These are phyloP conservation scores for Vicugna pacos DNA, from an alignment of 2,113 vertebrate species.

Conservation along the genomic window DNA sequence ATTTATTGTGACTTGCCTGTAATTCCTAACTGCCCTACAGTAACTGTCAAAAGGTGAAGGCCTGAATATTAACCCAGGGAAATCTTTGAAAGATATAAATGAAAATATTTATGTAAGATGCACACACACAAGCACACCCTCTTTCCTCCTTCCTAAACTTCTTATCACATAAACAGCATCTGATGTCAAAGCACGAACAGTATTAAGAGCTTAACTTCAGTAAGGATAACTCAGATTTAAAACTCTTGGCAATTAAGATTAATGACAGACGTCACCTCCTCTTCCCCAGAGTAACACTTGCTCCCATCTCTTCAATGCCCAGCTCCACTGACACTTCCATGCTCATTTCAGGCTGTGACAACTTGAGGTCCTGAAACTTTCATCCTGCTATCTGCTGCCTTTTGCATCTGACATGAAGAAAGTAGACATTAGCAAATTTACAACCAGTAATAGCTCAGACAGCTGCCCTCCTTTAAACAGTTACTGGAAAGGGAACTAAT, in stretches of 20 bases:
- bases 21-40: constrained; percentile 43
- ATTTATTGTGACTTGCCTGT: constrained; percentile 47
- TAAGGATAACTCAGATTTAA: constrained; percentile 89
- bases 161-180: constrained; percentile 82
- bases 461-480: constrained; percentile 93
- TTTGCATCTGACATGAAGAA: constrained; percentile 90
- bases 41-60: constrained; percentile 65
- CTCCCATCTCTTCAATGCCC: constrained; percentile 62
- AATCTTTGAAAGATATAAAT: constrained; percentile 51
- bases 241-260: constrained; percentile 90
- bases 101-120: constrained; percentile 46
- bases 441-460: constrained; percentile 92
- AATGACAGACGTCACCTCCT: constrained; percentile 87
- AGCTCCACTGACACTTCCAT: not conserved
- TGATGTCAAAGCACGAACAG: constrained; percentile 83
- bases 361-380: constrained; percentile 85
- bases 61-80: constrained; percentile 45
- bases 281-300: constrained; percentile 82
- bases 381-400: constrained; percentile 93
- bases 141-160: constrained; percentile 70
- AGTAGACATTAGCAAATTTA: constrained; percentile 92
- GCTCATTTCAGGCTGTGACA: constrained; percentile 83
- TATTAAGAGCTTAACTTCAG: constrained; percentile 83
- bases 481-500: constrained; percentile 92
- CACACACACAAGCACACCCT: not conserved